These are phyloP conservation scores for Volucella inflata DNA, from an alignment of 2,888 invertebrate species.

Conservation along the genomic window DNA sequence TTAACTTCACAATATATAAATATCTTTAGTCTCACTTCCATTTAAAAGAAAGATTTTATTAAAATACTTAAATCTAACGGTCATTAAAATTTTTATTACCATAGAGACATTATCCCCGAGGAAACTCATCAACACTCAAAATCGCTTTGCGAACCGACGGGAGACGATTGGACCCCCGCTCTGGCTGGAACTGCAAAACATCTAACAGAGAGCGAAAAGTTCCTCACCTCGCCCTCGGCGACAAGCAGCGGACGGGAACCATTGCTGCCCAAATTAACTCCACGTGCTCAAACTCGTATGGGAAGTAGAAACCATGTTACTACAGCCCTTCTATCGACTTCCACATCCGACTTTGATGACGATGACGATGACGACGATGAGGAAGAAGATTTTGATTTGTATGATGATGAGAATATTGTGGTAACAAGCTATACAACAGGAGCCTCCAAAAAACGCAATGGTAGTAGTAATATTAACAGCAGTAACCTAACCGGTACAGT, in stretches of 20 bases:
- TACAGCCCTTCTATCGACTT: slow-evolving; percentile 87
- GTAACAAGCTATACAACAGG: slow-evolving; percentile 79
- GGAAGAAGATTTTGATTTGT: slow-evolving; percentile 83
- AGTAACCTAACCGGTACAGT: slow-evolving; percentile 75
- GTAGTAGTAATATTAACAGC: slow-evolving; percentile 64
- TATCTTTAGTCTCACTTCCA: slow-evolving; percentile 35
- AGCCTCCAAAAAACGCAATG: slow-evolving; percentile 67
- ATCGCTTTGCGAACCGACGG: slow-evolving; percentile 86
- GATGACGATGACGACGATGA: slow-evolving; percentile 80
- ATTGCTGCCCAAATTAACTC: slow-evolving; percentile 86
- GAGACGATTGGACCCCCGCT: slow-evolving; percentile 84
- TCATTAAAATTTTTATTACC: slow-evolving; percentile 49
- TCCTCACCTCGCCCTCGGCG: slow-evolving; percentile 69
- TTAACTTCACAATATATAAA: slow-evolving; percentile 10
- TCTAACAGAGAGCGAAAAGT: slow-evolving; percentile 76
- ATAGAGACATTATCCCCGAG: slow-evolving; percentile 89
- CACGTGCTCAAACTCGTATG: slow-evolving; percentile 86
- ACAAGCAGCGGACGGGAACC: slow-evolving; percentile 83
- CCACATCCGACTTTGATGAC: slow-evolving; percentile 84
- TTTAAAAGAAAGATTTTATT: slow-evolving; percentile 15
- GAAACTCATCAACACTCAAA: slow-evolving; percentile 87
- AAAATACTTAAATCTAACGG: slow-evolving; percentile 23
- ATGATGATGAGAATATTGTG: slow-evolving; percentile 83
- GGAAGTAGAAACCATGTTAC: slow-evolving; percentile 85
- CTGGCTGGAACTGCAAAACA: slow-evolving; percentile 81